Percentiles rank a stretch among this genome's conserved stretches.
phyloP scores from a whole-genome alignment of 2,888 invertebrate genomes.

The Caenorhabditis japonica region DNA sequence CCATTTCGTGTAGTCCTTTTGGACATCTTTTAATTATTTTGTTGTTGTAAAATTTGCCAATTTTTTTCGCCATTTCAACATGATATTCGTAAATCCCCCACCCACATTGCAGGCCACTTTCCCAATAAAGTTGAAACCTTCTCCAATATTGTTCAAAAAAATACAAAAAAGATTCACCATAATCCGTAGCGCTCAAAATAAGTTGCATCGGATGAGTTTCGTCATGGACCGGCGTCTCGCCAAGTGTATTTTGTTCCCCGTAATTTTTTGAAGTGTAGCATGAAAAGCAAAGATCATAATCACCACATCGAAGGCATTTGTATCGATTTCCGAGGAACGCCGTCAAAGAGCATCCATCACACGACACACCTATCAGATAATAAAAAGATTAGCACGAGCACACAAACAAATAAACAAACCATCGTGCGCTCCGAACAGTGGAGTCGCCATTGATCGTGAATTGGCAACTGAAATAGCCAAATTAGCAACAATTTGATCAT shows the following conservation, averaged over 20 bases:
- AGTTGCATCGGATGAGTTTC: conserved; percentile 99
- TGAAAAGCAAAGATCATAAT: conserved; percentile 96
- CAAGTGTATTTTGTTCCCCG: conserved; percentile 9
- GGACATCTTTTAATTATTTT: background rate
- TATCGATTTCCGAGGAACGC: conserved; percentile 97
- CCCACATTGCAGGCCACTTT: too few relatives aligned
- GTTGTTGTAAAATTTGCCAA: background rate
- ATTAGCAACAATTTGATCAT: too few relatives aligned
- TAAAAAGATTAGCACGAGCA: background rate
- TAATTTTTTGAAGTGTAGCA: conserved; percentile 48
- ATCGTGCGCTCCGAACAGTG: conserved; percentile 17
- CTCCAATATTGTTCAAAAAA: too few relatives aligned
- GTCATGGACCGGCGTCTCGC: conserved; percentile 83
- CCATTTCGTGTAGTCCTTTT: background rate
- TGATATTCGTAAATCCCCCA: too few relatives aligned
- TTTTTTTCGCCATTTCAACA: too few relatives aligned
- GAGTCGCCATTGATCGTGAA: conserved; percentile 18
- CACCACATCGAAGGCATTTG: conserved; percentile 98
- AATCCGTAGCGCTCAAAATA: conserved; percentile 94
- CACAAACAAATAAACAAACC: too few relatives aligned
- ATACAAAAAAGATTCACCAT: too few relatives aligned
- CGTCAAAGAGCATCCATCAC: conserved; percentile 98
- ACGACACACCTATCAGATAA: conserved; percentile 89
- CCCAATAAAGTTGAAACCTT: too few relatives aligned
- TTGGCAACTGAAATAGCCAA: background rate